Evolutionary conservation across 2,113 vertebrate species (phyloP).

Genomic region (Microcebus murinus): DNA sequence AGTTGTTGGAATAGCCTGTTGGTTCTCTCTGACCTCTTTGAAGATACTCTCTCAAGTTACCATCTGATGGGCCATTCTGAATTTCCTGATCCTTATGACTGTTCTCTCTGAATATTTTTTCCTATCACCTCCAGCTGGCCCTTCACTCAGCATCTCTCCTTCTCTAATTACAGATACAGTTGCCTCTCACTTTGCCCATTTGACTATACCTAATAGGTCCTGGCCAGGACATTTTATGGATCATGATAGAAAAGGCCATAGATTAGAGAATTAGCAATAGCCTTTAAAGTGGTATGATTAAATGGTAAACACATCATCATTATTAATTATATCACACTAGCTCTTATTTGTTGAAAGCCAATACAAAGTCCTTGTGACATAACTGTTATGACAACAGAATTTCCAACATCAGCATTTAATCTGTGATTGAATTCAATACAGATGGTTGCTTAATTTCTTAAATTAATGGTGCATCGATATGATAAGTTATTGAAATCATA

Average conservation of each 20-base stretch:
- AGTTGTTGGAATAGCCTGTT: not conserved
- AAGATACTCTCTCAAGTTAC: not conserved
- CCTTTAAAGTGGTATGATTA: not conserved
- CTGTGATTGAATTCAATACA: conserved; percentile 2
- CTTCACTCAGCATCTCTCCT: not conserved
- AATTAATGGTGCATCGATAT: not conserved
- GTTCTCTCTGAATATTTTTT: not conserved
- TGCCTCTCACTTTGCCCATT: not conserved
- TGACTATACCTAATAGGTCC: not conserved
- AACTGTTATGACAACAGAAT: not conserved
- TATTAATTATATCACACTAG: not conserved
- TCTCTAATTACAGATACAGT: not conserved
- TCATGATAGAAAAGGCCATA: not conserved
- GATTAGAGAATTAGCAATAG: not conserved
- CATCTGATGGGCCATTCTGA: not conserved
- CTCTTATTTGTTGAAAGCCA: not conserved
- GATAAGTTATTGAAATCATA: conserved; percentile 46
- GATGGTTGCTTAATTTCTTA: not conserved
- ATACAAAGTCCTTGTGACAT: not conserved
- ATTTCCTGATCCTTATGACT: not conserved
- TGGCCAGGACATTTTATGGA: not conserved
- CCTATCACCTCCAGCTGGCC: not conserved
- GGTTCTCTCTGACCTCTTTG: not conserved
- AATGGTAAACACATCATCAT: not conserved
- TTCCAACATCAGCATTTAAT: not conserved